Evolutionary conservation across 2,888 invertebrate genomes (phyloP), one percentile per base, ranked within the genome.

Genomic region (Conchocele bisecta): DNA sequence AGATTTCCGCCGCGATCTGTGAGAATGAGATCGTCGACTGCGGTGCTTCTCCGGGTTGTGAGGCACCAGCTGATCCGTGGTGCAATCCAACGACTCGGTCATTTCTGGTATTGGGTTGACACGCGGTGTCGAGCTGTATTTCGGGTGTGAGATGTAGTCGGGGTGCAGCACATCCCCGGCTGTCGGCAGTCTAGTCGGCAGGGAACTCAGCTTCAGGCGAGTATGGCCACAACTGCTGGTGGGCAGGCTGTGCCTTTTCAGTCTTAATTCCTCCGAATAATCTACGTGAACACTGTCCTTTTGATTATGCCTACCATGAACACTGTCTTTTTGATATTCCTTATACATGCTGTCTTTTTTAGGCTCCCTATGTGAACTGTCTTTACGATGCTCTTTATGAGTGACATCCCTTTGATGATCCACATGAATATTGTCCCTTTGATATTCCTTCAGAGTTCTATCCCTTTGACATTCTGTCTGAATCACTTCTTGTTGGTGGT

Each of bases 101-200:
- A 33, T 48, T 22, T 67, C 59, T 11, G 39, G 35, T 13, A 54
- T 56, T n/a, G 60, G 37, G 42, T 24, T 56, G 37, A 60, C 61
- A 48, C 79, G 54, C 15, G 81, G 81, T 6, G 81, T 79, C 28
- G 81, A 81, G 51, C 70, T 81, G 42, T 73, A 66, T 46, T 73
- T 50, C 22, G 81, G 81, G 56, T 79, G 77, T 28, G 63, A 44
- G 15, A 67, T 64, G 61, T 67, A 77, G 44, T 77, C 63, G 15
- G 73, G 63, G 37, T 73, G 66, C 3, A 66, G 20, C 3, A 58
- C 33, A 7, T 69, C 76, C 26, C 61, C 44, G 3, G 60, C 35
- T 1, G 69, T 69, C 24, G 69, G 56, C 20, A 73, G 26, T 11
- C 72, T 48, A 37, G 69, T 70, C 6, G 76, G 76, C 15, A 76